Percentiles rank a stretch among this genome's conserved stretches.
These are phyloP conservation scores for Linyphia triangularis DNA, from an alignment of 2,888 invertebrate species.

Conservation along the genomic window DNA sequence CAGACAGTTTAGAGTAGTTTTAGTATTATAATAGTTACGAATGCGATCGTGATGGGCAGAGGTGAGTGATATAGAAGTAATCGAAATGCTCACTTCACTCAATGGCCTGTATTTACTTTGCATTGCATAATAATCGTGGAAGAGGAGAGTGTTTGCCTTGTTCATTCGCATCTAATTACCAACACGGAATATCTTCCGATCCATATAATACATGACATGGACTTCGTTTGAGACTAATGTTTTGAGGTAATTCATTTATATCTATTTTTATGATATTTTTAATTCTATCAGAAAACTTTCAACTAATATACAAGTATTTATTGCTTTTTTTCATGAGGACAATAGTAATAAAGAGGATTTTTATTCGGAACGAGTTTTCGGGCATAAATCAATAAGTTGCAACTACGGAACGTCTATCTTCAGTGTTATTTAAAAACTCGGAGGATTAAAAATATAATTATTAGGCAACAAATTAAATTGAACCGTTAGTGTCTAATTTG, in stretches of 20 bases:
- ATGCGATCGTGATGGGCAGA: not conserved
- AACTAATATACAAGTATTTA: not conserved
- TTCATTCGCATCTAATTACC: not conserved
- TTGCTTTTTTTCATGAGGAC: not conserved
- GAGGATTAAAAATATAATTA: too few species aligned
- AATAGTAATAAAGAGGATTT: not conserved
- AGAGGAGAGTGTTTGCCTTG: not conserved
- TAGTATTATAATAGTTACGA: slow-evolving; percentile 3
- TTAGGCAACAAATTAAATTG: too few species aligned
- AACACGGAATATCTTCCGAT: not conserved
- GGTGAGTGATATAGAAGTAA: not conserved
- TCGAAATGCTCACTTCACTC: not conserved
- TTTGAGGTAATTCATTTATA: slow-evolving; percentile 9
- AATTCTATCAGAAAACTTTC: not conserved
- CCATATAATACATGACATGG: not conserved
- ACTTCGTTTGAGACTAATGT: slow-evolving; percentile 11
- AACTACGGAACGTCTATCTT: not conserved
- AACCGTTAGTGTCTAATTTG: not conserved
- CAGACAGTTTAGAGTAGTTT: slow-evolving; percentile 54
- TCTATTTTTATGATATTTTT: not conserved
- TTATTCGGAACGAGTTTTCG: not conserved
- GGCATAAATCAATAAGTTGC: not conserved
- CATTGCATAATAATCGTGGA: not conserved
- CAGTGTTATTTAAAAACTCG: not conserved
- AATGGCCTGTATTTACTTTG: not conserved